These are phyloP conservation scores for Venturia canescens DNA, from an alignment of 1,140 invertebrate species.

Conservation along the genomic window DNA sequence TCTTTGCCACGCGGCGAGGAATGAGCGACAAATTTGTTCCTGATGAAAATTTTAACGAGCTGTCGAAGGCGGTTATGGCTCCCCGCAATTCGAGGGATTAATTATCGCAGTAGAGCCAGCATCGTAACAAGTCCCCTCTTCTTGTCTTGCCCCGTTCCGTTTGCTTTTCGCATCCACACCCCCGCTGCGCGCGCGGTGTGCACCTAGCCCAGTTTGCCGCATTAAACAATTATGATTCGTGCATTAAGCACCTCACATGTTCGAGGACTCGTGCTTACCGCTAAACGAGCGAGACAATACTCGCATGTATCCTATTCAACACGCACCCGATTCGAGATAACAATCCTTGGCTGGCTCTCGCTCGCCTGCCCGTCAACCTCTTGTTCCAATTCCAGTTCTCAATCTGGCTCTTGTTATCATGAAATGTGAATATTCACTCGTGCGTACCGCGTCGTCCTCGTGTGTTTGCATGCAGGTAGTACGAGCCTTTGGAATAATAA, in stretches of 20 bases:
- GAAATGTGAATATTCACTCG: no score
- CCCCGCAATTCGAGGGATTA: slow-evolving; percentile 60
- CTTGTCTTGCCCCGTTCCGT: background rate
- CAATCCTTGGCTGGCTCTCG: background rate
- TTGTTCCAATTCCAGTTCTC: no score
- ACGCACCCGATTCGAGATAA: slow-evolving; percentile 20
- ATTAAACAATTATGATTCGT: slow-evolving; percentile 41
- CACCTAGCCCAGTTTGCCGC: slow-evolving; percentile 32
- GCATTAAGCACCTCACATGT: slow-evolving; percentile 25
- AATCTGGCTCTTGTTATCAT: no score
- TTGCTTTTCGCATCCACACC: background rate
- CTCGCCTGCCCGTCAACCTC: no score
- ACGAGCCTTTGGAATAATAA: no score
- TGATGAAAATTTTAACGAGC: slow-evolving; percentile 67
- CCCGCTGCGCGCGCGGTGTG: background rate
- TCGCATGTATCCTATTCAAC: slow-evolving; percentile 27
- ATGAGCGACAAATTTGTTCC: slow-evolving; percentile 56
- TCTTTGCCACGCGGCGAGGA: background rate
- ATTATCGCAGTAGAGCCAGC: slow-evolving; percentile 26
- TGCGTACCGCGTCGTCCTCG: no score
- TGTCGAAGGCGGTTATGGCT: slow-evolving; percentile 59
- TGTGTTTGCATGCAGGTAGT: no score
- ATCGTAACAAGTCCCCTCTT: slow-evolving; percentile 29
- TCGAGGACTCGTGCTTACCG: slow-evolving; percentile 27
- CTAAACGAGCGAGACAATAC: slow-evolving; percentile 4